These are phyloP conservation scores for Cryptus armator DNA, from an alignment of 2,888 invertebrate genomes.

Conservation along the genomic window DNA sequence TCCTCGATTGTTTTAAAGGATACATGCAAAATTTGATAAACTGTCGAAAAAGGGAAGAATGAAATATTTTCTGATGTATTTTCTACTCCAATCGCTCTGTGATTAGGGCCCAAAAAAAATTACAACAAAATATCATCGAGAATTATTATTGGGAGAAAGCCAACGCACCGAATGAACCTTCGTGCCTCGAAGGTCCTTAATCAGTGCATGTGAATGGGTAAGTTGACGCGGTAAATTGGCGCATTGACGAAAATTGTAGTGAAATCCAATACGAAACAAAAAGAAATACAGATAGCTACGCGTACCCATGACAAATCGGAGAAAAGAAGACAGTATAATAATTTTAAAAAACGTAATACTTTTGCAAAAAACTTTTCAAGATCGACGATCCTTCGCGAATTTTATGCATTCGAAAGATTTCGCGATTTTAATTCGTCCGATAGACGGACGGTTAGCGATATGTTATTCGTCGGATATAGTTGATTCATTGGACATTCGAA, in stretches of 20 bases:
- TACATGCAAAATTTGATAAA: not conserved
- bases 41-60: not conserved
- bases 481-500: too few relatives aligned
- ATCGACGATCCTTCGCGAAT: too few relatives aligned
- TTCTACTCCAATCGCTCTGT: not conserved
- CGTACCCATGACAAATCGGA: not conserved
- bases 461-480: too few relatives aligned
- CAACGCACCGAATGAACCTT: not conserved
- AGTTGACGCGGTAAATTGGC: slow-evolving; percentile 23
- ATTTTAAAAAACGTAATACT: not conserved
- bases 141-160: too few relatives aligned
- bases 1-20: not conserved
- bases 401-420: too few relatives aligned
- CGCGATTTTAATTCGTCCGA: too few relatives aligned
- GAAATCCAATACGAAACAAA: not conserved
- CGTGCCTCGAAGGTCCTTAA: slow-evolving; percentile 19
- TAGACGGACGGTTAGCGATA: too few relatives aligned
- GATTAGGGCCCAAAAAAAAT: not conserved
- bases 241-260: slow-evolving; percentile 61
- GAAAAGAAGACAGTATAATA: not conserved
- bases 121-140: not conserved
- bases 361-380: too few relatives aligned
- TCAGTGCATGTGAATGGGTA: slow-evolving; percentile 53
- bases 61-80: not conserved
- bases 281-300: too few relatives aligned